Conservation (phyloP, 2,113 vertebrate species). For the Myotis yumanensis region DNA sequence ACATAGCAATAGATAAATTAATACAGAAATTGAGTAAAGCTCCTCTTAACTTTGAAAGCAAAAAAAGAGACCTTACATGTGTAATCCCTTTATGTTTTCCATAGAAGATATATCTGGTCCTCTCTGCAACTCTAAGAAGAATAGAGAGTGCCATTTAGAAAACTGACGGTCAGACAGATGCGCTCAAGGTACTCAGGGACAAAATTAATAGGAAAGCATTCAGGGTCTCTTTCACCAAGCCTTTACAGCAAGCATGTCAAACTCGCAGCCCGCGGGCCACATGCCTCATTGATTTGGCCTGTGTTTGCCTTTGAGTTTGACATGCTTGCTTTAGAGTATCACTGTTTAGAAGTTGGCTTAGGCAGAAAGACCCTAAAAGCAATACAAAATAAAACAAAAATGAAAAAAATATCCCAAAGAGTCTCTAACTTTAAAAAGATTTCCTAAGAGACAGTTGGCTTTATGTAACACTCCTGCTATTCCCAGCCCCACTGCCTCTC, state of each 20-base stretch:
- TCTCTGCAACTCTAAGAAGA: not conserved
- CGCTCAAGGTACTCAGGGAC: not conserved
- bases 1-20: not conserved
- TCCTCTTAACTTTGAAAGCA: slow-evolving; percentile 34
- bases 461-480: not conserved
- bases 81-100: not conserved
- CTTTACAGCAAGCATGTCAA: not conserved
- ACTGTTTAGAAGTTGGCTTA: not conserved
- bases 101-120: not conserved
- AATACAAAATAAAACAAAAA: slow-evolving; percentile 49
- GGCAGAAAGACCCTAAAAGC: not conserved
- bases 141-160: not conserved
- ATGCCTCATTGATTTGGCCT: too few species aligned
- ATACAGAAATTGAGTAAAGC: not conserved
- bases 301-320: too few species aligned
- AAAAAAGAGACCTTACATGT: not conserved
- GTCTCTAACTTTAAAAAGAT: not conserved
- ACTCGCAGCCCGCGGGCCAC: too few species aligned
- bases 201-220: not conserved
- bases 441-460: not conserved
- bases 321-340: not conserved
- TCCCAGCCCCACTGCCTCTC: not conserved
- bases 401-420: not conserved
- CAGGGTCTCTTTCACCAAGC: not conserved
- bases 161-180: not conserved